Base-by-base conservation (phyloP, 2,113 vertebrate genomes). In the Larimichthys crocea region DNA sequence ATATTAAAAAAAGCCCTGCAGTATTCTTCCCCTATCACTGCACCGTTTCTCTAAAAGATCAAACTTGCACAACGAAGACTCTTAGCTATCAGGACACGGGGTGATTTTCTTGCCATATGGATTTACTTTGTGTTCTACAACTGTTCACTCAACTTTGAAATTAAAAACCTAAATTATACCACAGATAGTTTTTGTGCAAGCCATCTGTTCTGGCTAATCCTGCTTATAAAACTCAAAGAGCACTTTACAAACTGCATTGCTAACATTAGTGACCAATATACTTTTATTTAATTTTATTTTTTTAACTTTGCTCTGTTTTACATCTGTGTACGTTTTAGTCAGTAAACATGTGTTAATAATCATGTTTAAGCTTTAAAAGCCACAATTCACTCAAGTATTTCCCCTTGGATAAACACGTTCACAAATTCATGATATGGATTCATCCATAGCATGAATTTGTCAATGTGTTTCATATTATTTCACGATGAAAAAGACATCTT, bases 111-210 rank as follows among this genome's bases (percentile, higher is more conserved):
- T 53, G 61, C 24, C 74, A 62, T 68, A 64, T 84, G 49, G 71
- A 76, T 80, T 76, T 64, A 56, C 40, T 64, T 79, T 72, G 56
- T 42, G 57, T 53, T 82, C 15, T 64, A 70, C 49, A 66, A 88
- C 52, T 85, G 63, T 79, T 86, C 76, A 62, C 66, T 80, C 84
- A 81, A 62, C 68, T 80, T 65, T 86, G 66, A 86, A 89, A 86
- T 82, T 80, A 57, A 84, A 83, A 83, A 78, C 12, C 44, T 78
- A 74, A 29, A 62, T 64, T 22, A 67, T n/a, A 44, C 16, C 59
- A 65, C 19, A 19, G 70, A 65, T 49, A 60, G 42, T 53, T 16
- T 79, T 29, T 68, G 52, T 76, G 3, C 26, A 29, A 42, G 68
- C 62, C 70, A 74, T 84, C n/a, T 88, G 61, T 69, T 76, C 49